These are phyloP conservation scores for Tachypleus tridentatus DNA, from an alignment of 1,140 invertebrate genomes.

Conservation along the genomic window DNA sequence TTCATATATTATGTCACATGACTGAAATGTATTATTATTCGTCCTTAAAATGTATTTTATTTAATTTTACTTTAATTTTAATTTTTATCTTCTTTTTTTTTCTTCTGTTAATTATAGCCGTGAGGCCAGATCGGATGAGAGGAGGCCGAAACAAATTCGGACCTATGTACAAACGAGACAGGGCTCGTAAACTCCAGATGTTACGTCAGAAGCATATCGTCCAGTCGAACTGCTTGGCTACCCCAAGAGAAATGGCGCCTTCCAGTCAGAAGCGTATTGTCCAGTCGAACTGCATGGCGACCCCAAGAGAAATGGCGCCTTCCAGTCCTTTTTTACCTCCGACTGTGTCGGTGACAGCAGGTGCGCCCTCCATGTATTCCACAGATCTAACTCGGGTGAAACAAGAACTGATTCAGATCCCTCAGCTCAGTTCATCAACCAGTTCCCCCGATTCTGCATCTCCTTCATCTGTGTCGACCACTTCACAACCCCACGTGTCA, in stretches of 20 bases:
- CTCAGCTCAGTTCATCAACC: constrained; percentile 74
- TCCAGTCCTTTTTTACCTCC: constrained; percentile 36
- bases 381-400: constrained; percentile 53
- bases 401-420: constrained; percentile 84
- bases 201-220: constrained; percentile 74
- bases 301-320: constrained; percentile 23
- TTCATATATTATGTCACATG: too few species aligned
- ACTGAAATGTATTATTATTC: too few species aligned
- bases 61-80: not conserved
- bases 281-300: constrained; percentile 46
- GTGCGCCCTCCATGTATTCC: constrained; percentile 31
- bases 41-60: too few species aligned
- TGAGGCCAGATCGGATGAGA: constrained; percentile 93
- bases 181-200: constrained; percentile 89
- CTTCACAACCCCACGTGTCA: not conserved
- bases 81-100: not conserved
- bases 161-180: constrained; percentile 97
- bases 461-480: constrained; percentile 11
- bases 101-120: constrained; percentile 50
- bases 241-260: constrained; percentile 4
- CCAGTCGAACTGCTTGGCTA: constrained; percentile 24
- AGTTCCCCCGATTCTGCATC: constrained; percentile 14
- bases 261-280: constrained; percentile 15
- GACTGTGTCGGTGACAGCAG: not conserved
- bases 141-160: constrained; percentile 99